These are phyloP conservation scores for Tachuris rubrigastra DNA, from an alignment of 2,113 vertebrate genomes.

Conservation along the genomic window DNA sequence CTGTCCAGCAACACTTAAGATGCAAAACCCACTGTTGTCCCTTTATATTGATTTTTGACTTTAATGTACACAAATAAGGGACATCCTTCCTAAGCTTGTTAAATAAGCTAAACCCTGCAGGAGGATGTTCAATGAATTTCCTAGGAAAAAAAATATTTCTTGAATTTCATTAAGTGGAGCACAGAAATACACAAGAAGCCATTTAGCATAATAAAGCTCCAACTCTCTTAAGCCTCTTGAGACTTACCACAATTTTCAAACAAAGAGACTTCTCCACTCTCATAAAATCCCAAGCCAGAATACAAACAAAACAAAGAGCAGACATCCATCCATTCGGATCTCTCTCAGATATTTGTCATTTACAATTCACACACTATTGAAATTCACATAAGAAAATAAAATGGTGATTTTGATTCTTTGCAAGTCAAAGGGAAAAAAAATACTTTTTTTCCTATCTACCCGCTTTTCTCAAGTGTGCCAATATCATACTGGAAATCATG, in stretches of 20 bases:
- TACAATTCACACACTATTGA: neutral
- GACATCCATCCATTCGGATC: neutral
- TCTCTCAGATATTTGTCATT: neutral
- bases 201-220: slow-evolving; percentile 32
- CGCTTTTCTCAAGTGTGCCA: neutral
- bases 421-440: neutral
- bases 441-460: neutral
- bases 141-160: slow-evolving; percentile 1
- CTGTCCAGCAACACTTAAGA: neutral
- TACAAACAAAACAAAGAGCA: neutral
- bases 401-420: neutral
- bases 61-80: neutral
- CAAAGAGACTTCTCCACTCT: neutral
- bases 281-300: neutral
- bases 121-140: neutral
- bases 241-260: slow-evolving; percentile 12
- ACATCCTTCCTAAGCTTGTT: neutral
- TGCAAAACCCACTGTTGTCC: neutral
- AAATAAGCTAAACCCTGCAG: neutral
- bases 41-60: neutral
- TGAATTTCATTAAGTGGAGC: neutral
- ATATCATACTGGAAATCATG: neutral
- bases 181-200: neutral
- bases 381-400: neutral
- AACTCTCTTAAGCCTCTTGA: neutral